phyloP scores from a whole-genome alignment of 2,113 vertebrate species.

The Dolichotis patagonum region DNA sequence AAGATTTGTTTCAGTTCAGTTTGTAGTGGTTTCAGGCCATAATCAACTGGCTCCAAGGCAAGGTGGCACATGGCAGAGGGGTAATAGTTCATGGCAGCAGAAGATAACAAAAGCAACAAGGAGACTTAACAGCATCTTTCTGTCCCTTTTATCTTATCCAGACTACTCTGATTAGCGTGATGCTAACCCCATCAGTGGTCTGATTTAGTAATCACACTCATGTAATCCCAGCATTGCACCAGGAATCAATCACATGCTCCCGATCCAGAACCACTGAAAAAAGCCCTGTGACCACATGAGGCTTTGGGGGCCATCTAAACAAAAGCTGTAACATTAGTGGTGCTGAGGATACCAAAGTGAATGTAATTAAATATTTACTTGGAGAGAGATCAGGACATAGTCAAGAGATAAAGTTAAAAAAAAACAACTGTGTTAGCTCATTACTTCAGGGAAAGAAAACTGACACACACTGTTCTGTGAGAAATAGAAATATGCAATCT shows the following conservation, averaged over 20 bases:
- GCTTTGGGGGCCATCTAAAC: background rate
- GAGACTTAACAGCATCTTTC: background rate
- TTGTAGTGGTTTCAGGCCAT: background rate
- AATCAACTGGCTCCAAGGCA: background rate
- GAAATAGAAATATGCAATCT: background rate
- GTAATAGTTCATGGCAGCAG: background rate
- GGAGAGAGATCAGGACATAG: background rate
- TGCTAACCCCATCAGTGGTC: background rate
- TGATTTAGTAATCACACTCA: background rate
- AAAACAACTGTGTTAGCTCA: background rate
- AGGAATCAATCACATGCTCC: background rate
- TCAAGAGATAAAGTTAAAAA: background rate
- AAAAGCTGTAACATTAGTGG: background rate
- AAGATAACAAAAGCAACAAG: background rate
- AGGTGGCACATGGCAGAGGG: background rate
- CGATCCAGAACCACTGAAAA: background rate
- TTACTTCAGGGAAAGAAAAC: conserved; percentile 2
- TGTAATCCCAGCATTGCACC: background rate
- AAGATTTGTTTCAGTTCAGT: background rate
- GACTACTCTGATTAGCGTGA: background rate
- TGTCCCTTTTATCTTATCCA: background rate
- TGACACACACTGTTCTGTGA: background rate
- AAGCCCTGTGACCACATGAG: background rate
- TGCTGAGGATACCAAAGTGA: conserved; percentile 12
- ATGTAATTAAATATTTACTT: background rate